phyloP scores from a whole-genome alignment of 2,888 invertebrate species.

The Macrophya alboannulata region DNA sequence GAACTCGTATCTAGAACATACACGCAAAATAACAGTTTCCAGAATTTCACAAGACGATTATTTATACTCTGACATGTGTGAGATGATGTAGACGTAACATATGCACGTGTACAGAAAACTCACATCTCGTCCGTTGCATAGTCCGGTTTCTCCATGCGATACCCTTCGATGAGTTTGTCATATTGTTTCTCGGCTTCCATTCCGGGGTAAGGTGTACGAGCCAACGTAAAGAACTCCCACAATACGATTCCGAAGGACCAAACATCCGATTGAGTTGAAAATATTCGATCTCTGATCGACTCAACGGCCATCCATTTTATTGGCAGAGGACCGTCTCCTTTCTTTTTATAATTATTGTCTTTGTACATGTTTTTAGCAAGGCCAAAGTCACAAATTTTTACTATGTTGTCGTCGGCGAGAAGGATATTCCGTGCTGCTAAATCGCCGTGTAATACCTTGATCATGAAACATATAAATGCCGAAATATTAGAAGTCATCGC shows the following conservation, averaged over 20 bases:
- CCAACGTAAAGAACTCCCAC: slow-evolving; percentile 92
- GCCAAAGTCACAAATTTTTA: slow-evolving; percentile 97
- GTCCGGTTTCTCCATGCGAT: slow-evolving; percentile 91
- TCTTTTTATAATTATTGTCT: slow-evolving; percentile 92
- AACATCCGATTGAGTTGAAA: slow-evolving; percentile 95
- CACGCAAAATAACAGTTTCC: not conserved
- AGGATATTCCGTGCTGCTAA: slow-evolving; percentile 93
- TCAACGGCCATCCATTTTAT: slow-evolving; percentile 97
- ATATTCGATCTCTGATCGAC: slow-evolving; percentile 92
- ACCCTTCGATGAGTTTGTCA: slow-evolving; percentile 88
- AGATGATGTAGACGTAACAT: not conserved
- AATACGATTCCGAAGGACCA: slow-evolving; percentile 94
- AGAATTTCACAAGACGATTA: not conserved
- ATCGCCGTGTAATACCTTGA: slow-evolving; percentile 89
- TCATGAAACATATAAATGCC: slow-evolving; percentile 51
- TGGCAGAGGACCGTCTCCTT: slow-evolving; percentile 90
- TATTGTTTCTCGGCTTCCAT: slow-evolving; percentile 87
- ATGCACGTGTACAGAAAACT: slow-evolving; percentile 65
- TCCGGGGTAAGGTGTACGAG: slow-evolving; percentile 91
- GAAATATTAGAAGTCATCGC: not conserved
- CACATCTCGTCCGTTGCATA: slow-evolving; percentile 90
- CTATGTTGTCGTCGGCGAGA: slow-evolving; percentile 91
- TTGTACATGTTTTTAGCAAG: slow-evolving; percentile 93
- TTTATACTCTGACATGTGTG: not conserved
- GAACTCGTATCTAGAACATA: slow-evolving; percentile 84